Base-by-base conservation (phyloP, 1,140 invertebrate species). In the Ceratosolen solmsi region DNA sequence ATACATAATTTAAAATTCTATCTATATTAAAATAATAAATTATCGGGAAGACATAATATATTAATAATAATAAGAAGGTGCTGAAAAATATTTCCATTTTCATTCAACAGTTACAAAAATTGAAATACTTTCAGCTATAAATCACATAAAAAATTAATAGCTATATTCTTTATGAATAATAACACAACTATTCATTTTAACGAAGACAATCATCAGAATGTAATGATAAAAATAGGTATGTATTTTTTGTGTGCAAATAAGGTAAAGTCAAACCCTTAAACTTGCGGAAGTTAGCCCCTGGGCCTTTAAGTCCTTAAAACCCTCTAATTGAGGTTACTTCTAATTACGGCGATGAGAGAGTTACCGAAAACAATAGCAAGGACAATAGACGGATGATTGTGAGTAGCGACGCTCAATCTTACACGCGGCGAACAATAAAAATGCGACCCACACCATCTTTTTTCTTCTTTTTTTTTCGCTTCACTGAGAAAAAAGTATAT, bases 271-370 rank as follows among this genome's bases (percentile, higher is more conserved):
- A 79, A 74, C 79, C 81, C 82, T 86, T 87, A 86, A 87, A 85
- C 82, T 86, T 83, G 84, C 84, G 36, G 20, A 9, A 41, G 9
- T 70, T 87, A 89, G 90, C 90, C 90, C 88, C 88, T 88, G 87
- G 90, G 89, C 89, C 87, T 91, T 91, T 90, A 90, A 89, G 87
- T 86, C 87, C 89, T 91, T 88, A 89, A 90, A 90, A 86, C 86
- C 83, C 87, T 89, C 88, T 90, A 91, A 91, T 91, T 91, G 90
- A 91, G 90, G 88, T 82, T 82, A 73, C 80, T 82, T 56, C 80
- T 82, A 73, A 73, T 82, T 82, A 82, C 13, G 7, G 27, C 63
- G 49, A 11, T n/a, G 46, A 54, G 68, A 70, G 70, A 80, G 68
- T 60, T 58, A 56, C 63, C 49, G 49, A 22, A 89, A 90, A 91